Conservation (phyloP, 2,888 invertebrate species). For the Helleia helle region DNA sequence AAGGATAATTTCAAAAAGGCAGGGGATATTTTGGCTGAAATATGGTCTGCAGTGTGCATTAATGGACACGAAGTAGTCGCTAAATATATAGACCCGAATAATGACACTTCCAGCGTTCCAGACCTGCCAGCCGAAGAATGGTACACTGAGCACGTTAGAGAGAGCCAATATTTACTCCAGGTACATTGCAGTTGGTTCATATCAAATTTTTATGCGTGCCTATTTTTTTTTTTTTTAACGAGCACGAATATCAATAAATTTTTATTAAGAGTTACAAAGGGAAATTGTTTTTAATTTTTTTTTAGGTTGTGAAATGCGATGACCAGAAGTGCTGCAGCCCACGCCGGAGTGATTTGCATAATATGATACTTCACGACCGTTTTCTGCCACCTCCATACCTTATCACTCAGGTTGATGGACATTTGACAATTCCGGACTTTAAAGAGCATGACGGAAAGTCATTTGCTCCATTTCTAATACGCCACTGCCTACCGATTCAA, state of each 20-base stretch:
- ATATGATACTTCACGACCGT: slow-evolving; percentile 15
- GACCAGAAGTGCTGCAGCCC: slow-evolving; percentile 20
- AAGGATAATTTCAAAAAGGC: slow-evolving; percentile 24
- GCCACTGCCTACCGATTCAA: slow-evolving; percentile 20
- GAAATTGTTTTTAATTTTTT: slow-evolving; percentile 19
- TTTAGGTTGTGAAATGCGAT: slow-evolving; percentile 10
- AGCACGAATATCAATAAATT: slow-evolving; percentile 14
- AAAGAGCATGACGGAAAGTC: slow-evolving; percentile 1
- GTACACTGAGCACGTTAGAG: slow-evolving; percentile 22
- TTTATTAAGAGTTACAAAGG: slow-evolving; percentile 18
- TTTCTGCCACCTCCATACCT: slow-evolving; percentile 1
- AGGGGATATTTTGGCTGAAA: slow-evolving; percentile 20
- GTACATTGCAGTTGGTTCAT: slow-evolving; percentile 1
- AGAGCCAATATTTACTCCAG: slow-evolving; percentile 22
- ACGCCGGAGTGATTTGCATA: slow-evolving; percentile 19
- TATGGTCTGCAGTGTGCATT: too few species aligned
- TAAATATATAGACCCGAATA: slow-evolving; percentile 5
- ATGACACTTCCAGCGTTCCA: slow-evolving; percentile 13
- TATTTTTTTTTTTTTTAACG: slow-evolving; percentile 15
- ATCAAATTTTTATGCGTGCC: slow-evolving; percentile 1
- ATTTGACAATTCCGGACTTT: slow-evolving; percentile 1
- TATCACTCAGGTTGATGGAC: not conserved
- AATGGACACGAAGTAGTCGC: not conserved
- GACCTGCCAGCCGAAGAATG: slow-evolving; percentile 13
- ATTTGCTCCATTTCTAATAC: slow-evolving; percentile 12